Evolutionary conservation across 30 jellyfish, hydroid and myxozoan genomes (phyloP), one percentile per base, ranked within the genome.

Genomic region (Catostylus mosaicus): DNA sequence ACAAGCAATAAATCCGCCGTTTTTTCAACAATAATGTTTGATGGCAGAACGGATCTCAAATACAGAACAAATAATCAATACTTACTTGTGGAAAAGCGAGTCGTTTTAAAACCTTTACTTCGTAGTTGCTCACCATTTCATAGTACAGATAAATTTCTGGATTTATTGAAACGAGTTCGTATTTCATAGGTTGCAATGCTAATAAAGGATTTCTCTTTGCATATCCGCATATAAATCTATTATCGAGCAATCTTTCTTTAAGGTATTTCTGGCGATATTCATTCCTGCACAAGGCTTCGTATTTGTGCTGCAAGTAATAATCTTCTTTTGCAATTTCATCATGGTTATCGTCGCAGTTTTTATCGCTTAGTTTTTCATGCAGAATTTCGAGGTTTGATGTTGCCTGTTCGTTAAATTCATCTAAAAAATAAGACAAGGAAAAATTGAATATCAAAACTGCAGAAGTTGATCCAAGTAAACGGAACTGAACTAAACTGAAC

Each of bases 51-150:
- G n/a, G n/a, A n/a, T n/a, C n/a, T n/a, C n/a, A n/a, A n/a, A n/a
- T n/a, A n/a, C n/a, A n/a, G n/a, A n/a, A n/a, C n/a, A n/a, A n/a
- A n/a, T n/a, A n/a, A n/a, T n/a, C n/a, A n/a, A 56, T 20, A 40
- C 94, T 87, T 62, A 93, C 96, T 61, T 75, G 73, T 20, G 98
- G 98, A 10, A 59, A 78, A 26, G 98, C 97, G 32, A 93, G 66
- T 22, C 89, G 63, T 69, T 74, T 77, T 37, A 93, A 65, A 22
- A 68, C 67, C 69, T 48, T 38, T 71, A 76, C 64, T 40, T 86
- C 96, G 30, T 61, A 35, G 11, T 87, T 80, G 37, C 80, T 35
- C 16, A 83, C 84, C 36, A 93, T 32, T 19, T 83, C 89, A 40
- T 93, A 95, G 69, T 70, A 87, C 6, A 82, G 54, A 51, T 48